These are phyloP conservation scores for Dryobotodes eremita DNA, from an alignment of 2,888 invertebrate species.

Conservation along the genomic window DNA sequence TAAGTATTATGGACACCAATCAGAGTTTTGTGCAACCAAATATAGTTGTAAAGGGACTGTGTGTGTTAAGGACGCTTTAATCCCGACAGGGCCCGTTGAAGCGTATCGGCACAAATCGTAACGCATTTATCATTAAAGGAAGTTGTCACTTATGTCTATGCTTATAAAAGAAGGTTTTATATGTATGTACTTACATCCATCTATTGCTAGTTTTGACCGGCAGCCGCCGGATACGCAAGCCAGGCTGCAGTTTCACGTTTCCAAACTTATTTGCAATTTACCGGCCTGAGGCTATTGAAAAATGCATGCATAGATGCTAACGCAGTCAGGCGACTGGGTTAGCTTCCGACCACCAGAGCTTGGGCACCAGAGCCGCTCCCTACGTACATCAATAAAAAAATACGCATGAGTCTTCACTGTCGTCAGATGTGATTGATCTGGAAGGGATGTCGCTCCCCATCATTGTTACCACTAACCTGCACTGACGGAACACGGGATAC, in stretches of 20 bases:
- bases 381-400: not conserved
- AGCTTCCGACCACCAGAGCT: too few relatives aligned
- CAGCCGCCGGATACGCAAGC: not conserved
- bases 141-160: not conserved
- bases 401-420: not conserved
- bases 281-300: not conserved
- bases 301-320: not conserved
- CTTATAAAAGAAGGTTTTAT: not conserved
- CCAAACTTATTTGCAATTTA: not conserved
- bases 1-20: not conserved
- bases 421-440: not conserved
- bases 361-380: not conserved
- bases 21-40: constrained; percentile 6
- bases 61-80: not conserved
- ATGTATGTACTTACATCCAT: not conserved
- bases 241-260: not conserved
- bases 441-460: not conserved
- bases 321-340: too few relatives aligned
- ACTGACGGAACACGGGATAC: not conserved
- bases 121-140: not conserved
- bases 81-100: not conserved
- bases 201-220: not conserved
- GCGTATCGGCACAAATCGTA: not conserved
- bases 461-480: not conserved
- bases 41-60: not conserved